Base-by-base conservation (phyloP, 2,888 invertebrate genomes). In the Brassicogethes aeneus region DNA sequence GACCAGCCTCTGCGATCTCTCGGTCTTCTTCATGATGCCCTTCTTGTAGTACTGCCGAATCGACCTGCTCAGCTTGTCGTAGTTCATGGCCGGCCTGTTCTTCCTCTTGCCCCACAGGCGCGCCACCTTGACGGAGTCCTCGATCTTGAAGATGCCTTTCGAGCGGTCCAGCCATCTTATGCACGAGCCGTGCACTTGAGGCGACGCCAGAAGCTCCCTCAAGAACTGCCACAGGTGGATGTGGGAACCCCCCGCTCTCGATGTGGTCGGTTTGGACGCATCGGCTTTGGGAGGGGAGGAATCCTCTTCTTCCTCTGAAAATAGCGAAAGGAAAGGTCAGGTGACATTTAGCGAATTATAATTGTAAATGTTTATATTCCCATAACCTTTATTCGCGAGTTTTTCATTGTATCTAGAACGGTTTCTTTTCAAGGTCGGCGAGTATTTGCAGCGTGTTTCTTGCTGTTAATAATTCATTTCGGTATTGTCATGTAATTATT, bases 181-280 rank as follows among this genome's bases (percentile, higher is more conserved):
- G 64, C 95, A 96, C 2, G 88, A 86, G 8, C 92, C 91, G 66
- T 94, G 90, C 17, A 82, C 71, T 53, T 90, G 87, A 0, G 94
- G 91, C 37, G 90, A 82, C 14, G 87, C 80, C 1, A 99, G 75
- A 12, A 99, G 78, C 66, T 99, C 96, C 66, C 95, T 95, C 39
- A 99, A 75, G 70, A 99, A 99, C 71, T 99, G 96, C 97, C 97
- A 99, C 35, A 99, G 75, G 67, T 99, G 97, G 55, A 97, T 97
- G 68, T 93, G 93, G 0, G 92, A 87, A 49, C 87, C 85, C 36
- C 82, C 80, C 34, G 74, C 70, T 41, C 70, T 61, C 5, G 66
- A 58, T 7, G 63, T 61, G 14, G 63, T 57, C 33, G 66, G 62
- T 39, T 52, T 50, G 42, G 59, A 60, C 16, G 47, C 43, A 16